phyloP scores from a whole-genome alignment of 1,140 invertebrate genomes.

The Solenopsis invicta region DNA sequence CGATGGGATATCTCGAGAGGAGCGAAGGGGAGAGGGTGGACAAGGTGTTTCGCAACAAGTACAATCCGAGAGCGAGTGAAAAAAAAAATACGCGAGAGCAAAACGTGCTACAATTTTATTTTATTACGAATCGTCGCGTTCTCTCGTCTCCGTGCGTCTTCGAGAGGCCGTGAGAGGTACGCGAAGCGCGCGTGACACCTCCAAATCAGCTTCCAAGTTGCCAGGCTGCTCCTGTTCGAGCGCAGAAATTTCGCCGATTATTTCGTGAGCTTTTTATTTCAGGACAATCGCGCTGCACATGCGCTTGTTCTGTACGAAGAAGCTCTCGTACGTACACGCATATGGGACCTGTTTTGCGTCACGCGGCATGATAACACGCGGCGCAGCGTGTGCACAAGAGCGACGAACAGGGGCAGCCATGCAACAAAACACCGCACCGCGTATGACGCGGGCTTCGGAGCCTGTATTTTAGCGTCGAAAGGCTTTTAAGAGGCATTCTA shows the following conservation, averaged over 20 bases:
- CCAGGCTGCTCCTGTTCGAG: neutral
- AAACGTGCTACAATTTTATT: conserved; percentile 76
- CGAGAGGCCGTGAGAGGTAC: neutral
- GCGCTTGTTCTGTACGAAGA: conserved; percentile 32
- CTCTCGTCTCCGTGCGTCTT: conserved; percentile 52
- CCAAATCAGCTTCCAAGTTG: neutral
- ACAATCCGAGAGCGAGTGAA: conserved; percentile 67
- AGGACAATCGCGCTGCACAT: neutral
- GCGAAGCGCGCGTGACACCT: neutral
- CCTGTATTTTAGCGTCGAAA: conserved; percentile 30
- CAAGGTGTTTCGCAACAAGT: conserved; percentile 67
- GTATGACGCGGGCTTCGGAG: conserved; percentile 7
- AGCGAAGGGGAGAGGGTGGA: neutral
- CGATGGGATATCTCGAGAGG: neutral
- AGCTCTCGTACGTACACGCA: neutral
- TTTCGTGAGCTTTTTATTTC: neutral
- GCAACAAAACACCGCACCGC: conserved; percentile 35
- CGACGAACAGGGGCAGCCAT: neutral
- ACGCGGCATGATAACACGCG: conserved; percentile 34
- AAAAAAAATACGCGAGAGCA: conserved; percentile 55
- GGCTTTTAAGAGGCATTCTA: neutral
- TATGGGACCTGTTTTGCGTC: conserved; percentile 30
- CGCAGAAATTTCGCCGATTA: neutral
- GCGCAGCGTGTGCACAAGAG: conserved; percentile 3
- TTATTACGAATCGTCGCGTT: conserved; percentile 76